Evolutionary conservation across 2,797 vertebrate species (phyloP), one percentile per base, ranked within the genome.

Genomic region (Alectoris magna): DNA sequence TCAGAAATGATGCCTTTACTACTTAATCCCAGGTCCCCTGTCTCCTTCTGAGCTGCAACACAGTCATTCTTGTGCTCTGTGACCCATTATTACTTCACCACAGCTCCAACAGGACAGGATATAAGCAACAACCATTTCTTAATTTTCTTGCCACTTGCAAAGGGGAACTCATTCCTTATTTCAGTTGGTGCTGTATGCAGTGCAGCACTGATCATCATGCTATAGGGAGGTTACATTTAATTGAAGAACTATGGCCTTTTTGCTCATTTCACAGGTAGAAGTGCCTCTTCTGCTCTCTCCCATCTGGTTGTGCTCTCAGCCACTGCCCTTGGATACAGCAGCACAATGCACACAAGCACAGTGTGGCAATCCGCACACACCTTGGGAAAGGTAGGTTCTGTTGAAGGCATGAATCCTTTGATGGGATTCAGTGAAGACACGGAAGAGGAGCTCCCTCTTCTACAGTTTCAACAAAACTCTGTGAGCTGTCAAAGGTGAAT

Each of bases 381-480:
- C 46, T 89, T 59, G 39, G 58, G 53, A 79, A 87, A 94, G 17
- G 70, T 3, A 0, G 14, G 10, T 92, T 84, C 67, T 58, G 38
- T 59, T 78, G 74, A 70, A 89, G 78, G 43, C 0, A 0, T 68
- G 39, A 69, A 82, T 56, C 29, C 31, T 85, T 69, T 19, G 17
- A 21, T n/a, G 18, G 31, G 55, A 56, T 31, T 55, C 53, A 56
- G 31, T 21, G 31, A 56, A 56, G 29, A 56, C 17, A 19, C 53
- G n/a, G 53, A 87, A 44, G 67, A 91, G 79, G 58, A 88, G 38
- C 27, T 93, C 68, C 64, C 88, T 96, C 31, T 81, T 51, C 80
- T 24, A 75, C 9, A 34, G 46, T 91, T 80, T 81, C 85, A 90
- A 87, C 46, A 91, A 76, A 91, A 59, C 24, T 56, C 26, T 64